Percentiles rank a stretch among this genome's conserved stretches.
Evolutionary conservation across 2,113 vertebrate species (phyloP).

Genomic region (Rousettus leschenaultii): DNA sequence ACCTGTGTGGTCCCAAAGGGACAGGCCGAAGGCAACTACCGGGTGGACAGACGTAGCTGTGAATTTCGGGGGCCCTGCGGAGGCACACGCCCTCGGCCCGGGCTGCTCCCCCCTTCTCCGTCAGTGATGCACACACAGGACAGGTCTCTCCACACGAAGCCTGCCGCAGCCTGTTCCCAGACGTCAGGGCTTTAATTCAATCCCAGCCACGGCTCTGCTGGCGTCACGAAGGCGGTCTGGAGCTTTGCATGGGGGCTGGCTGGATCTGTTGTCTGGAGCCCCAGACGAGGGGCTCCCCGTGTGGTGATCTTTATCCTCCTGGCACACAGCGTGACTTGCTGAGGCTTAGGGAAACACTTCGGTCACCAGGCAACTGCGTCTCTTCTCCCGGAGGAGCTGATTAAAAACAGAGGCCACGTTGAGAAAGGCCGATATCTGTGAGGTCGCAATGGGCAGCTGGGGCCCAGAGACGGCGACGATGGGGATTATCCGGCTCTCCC

Average conservation of each 20-base stretch:
- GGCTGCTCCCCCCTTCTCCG: not conserved
- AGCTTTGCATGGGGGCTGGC: not conserved
- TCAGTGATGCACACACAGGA: fast-evolving
- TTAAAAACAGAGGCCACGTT: not conserved
- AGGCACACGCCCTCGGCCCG: not conserved
- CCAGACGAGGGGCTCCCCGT: not conserved
- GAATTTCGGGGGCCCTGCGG: not conserved
- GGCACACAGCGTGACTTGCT: not conserved
- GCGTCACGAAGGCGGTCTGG: not conserved
- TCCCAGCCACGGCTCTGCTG: not conserved
- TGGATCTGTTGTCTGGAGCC: not conserved
- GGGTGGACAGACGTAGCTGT: fast-evolving
- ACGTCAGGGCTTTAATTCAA: not conserved
- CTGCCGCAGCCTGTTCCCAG: not conserved
- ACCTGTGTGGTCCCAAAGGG: not conserved
- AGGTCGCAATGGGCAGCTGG: not conserved
- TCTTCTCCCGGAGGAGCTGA: constrained; percentile 6
- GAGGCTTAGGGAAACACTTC: not conserved
- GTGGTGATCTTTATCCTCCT: not conserved
- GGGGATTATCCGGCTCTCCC: not conserved
- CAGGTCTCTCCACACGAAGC: not conserved
- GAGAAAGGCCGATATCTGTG: not conserved
- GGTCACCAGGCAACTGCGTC: constrained; percentile 64
- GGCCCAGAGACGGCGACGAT: fast-evolving
- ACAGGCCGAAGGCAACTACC: not conserved